phyloP scores from a whole-genome alignment of 1,140 invertebrate genomes.

The Philopotamus ludificatus region DNA sequence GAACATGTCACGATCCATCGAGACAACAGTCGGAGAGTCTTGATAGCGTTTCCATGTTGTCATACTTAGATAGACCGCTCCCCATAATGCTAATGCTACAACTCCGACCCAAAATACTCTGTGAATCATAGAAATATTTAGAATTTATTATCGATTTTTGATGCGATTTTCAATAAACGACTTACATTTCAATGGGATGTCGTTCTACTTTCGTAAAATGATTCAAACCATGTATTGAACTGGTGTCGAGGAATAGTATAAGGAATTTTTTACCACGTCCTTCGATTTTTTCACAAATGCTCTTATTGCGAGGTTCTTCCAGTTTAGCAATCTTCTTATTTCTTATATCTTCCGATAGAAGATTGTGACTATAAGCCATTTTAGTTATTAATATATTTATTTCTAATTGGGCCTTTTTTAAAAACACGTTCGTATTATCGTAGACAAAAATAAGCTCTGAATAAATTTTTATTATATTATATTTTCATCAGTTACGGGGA shows the following conservation, averaged over 20 bases:
- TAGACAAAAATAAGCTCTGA: no score
- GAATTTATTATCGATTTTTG: background rate
- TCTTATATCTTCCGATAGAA: constrained; percentile 22
- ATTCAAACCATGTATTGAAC: constrained; percentile 41
- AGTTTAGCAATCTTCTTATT: constrained; percentile 12
- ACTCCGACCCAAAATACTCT: constrained; percentile 46
- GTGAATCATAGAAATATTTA: constrained; percentile 2
- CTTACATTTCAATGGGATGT: constrained; percentile 52
- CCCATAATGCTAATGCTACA: constrained; percentile 47
- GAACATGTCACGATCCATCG: constrained; percentile 69
- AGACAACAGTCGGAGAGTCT: constrained; percentile 62
- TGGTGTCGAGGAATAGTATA: constrained; percentile 47
- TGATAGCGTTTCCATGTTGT: constrained; percentile 65
- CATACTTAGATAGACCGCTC: constrained; percentile 54
- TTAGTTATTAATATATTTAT: no score
- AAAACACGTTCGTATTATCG: no score
- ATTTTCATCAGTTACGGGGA: no score
- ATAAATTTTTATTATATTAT: no score
- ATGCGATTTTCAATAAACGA: background rate
- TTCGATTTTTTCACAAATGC: constrained; percentile 29
- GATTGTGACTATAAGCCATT: constrained; percentile 28
- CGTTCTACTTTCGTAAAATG: constrained; percentile 46
- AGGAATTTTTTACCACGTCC: constrained; percentile 42
- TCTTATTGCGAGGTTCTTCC: constrained; percentile 17
- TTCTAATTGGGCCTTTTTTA: no score